phyloP scores from a whole-genome alignment of 2,113 vertebrate genomes.

The Vicugna pacos region DNA sequence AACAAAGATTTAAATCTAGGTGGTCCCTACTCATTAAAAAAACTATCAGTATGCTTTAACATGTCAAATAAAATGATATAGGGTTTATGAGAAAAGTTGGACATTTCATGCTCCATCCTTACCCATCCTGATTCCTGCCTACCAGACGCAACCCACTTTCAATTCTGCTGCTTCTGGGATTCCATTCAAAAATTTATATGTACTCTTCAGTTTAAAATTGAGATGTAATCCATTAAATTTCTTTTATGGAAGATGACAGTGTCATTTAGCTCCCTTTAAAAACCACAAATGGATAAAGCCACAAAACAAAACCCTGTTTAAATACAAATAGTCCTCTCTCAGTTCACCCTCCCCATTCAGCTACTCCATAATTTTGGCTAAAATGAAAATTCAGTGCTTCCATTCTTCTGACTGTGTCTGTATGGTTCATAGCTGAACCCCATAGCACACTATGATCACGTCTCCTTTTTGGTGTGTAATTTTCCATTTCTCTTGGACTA shows the following conservation, averaged over 20 bases:
- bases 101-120: neutral
- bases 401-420: neutral
- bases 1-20: neutral
- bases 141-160: neutral
- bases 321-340: neutral
- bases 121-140: too few relatives aligned
- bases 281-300: neutral
- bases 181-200: neutral
- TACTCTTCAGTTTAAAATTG: neutral
- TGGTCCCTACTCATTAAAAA: neutral
- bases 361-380: neutral
- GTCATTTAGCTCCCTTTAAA: neutral
- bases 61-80: neutral
- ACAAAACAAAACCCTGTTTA: neutral
- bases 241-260: neutral
- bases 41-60: neutral
- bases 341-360: neutral
- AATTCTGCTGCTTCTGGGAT: neutral
- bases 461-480: neutral
- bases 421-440: neutral
- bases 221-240: neutral
- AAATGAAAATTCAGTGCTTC: neutral
- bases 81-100: neutral
- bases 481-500: neutral
- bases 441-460: neutral